Evolutionary conservation across 2,888 invertebrate species (phyloP), one percentile per base, ranked within the genome.

Genomic region (Entomobrya proxima): DNA sequence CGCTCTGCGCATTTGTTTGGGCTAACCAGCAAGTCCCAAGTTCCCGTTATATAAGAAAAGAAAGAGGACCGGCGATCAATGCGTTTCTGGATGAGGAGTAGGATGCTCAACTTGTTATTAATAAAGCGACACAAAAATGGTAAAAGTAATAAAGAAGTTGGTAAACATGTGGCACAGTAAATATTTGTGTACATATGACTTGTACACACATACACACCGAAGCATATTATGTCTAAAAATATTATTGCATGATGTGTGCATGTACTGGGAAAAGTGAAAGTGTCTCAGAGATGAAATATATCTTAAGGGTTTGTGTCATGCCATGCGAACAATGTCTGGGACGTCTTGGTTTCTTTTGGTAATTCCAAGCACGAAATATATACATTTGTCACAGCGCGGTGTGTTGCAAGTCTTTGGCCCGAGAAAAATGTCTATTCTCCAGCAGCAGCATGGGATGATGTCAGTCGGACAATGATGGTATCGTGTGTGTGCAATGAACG

Each of bases 331-430:
- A 27, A 44, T 44, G 69, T 44, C n/a, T 69, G 69, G 69, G 40
- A 40, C 44, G 44, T 24, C 40, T 40, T 74, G 4, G 3, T 55
- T 27, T 7, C 24, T 30, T 74, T 74, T 83, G 67, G 44, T 50
- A 69, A 83, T 83, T 83, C 83, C 77, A 24, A 44, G 77, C 83
- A 83, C 83, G 83, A 58, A 76, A 69, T 64, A 77, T 69, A 83
- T 83, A 77, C 77, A 83, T 83, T 83, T 69, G 83, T 83, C 83
- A 83, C 40, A 77, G 44, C 52, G 24, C 24, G 24, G 40, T 82
- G 64, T 61, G 61, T 75, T 47, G 75, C 83, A 40, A 82, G 32
- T 30, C 55, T 75, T 75, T 35, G 24, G 2, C 13, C 67, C 21
- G 5, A 18, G 1, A 72, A 50, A 27, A 72, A 5, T 11, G 13